Evolutionary conservation across 2,888 invertebrate species (phyloP).

Genomic region (Ormyrus labotus): DNA sequence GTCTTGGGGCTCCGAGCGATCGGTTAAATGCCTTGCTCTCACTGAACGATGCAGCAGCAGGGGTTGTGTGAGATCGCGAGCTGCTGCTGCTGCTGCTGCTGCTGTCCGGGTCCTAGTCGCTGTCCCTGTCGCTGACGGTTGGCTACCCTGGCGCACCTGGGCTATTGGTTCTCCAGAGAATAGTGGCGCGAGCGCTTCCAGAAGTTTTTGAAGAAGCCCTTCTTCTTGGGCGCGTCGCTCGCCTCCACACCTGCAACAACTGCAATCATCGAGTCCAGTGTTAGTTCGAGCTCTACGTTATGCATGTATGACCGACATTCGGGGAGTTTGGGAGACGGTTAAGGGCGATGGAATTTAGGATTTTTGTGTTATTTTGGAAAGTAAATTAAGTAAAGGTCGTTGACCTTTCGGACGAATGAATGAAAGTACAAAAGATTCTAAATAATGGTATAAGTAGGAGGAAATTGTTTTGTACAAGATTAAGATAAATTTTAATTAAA

Average conservation of each 20-base stretch:
- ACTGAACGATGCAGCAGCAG: constrained; percentile 74
- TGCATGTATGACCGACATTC: not conserved
- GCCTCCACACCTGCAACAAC: constrained; percentile 81
- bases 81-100: constrained; percentile 23
- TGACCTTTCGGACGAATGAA: too few relatives aligned
- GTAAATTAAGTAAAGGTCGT: too few relatives aligned
- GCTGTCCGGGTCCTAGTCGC: constrained; percentile 60
- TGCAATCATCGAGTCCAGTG: constrained; percentile 18
- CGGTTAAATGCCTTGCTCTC: constrained; percentile 39
- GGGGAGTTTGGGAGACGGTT: not conserved
- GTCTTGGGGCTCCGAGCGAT: not conserved
- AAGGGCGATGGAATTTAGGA: not conserved
- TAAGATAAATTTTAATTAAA: too few relatives aligned
- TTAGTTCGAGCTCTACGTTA: constrained; percentile 4
- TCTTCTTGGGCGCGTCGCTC: constrained; percentile 85
- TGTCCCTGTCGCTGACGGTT: constrained; percentile 67
- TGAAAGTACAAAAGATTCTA: too few relatives aligned
- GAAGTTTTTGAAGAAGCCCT: constrained; percentile 91
- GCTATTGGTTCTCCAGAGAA: constrained; percentile 90
- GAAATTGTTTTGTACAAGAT: too few relatives aligned
- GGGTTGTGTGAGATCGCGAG: constrained; percentile 68
- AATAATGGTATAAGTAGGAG: too few relatives aligned
- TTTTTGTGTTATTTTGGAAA: too few relatives aligned
- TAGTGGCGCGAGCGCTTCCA: constrained; percentile 93
- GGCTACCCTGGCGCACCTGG: constrained; percentile 73